A percentile compares a stretch with the other conserved stretches of the same genome.
Conservation (phyloP, 2,797 vertebrate species). For the Anomalospiza imberbis region DNA sequence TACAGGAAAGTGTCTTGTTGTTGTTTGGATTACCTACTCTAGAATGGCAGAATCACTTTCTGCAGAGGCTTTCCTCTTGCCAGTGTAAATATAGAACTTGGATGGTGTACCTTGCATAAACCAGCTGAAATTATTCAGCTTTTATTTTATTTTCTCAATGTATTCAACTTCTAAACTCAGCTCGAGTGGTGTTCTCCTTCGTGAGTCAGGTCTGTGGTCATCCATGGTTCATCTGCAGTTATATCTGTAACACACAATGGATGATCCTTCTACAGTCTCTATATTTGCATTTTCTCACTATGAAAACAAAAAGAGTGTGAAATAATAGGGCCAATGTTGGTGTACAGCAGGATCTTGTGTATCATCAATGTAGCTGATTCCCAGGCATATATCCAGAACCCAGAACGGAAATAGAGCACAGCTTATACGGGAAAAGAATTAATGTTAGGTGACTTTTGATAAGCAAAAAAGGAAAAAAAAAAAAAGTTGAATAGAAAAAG, state of each 20-base stretch:
- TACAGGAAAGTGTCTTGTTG: background rate
- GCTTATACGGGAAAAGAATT: background rate
- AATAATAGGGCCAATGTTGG: rapidly evolving
- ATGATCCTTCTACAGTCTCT: background rate
- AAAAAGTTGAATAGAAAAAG: background rate
- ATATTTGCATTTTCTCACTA: background rate
- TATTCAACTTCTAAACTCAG: background rate
- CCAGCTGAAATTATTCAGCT: background rate
- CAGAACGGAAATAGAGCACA: background rate
- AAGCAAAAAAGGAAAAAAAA: background rate
- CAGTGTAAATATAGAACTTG: background rate
- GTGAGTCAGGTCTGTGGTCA: background rate
- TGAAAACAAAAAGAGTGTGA: background rate
- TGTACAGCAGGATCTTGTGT: background rate
- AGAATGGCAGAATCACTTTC: background rate
- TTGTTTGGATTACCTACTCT: background rate
- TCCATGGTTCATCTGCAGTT: background rate
- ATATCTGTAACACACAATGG: background rate
- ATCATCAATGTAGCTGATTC: background rate
- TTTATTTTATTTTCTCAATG: background rate
- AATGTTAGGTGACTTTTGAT: background rate
- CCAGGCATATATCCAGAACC: background rate
- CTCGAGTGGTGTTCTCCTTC: background rate
- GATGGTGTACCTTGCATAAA: background rate
- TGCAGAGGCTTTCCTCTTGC: background rate